These are phyloP conservation scores for Serrognathus titanus DNA, from an alignment of 2,888 invertebrate genomes.

Conservation along the genomic window DNA sequence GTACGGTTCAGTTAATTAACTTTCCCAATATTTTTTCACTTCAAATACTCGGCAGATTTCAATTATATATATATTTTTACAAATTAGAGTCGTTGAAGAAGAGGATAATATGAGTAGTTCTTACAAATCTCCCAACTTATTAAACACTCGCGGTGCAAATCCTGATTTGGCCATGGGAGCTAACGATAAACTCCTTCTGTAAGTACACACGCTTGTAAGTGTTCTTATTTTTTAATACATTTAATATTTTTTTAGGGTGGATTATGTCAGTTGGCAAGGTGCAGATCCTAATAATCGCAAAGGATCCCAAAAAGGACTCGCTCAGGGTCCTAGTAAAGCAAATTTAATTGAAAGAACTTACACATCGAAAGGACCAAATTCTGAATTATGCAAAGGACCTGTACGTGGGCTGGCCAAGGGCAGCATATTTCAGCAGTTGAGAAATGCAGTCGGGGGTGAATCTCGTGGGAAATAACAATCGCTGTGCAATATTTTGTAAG, in stretches of 20 bases:
- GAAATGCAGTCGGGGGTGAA: conserved; percentile 49
- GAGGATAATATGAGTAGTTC: conserved; percentile 46
- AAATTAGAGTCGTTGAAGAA: conserved; percentile 37
- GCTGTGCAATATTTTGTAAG: conserved; percentile 35
- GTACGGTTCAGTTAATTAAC: no score
- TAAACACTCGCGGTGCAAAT: conserved; percentile 67
- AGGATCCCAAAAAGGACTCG: conserved; percentile 49
- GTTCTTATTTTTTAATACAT: conserved; percentile 76
- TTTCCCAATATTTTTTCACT: no score
- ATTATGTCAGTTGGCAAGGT: conserved; percentile 82
- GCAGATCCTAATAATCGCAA: conserved; percentile 63
- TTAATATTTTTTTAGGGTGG: conserved; percentile 56
- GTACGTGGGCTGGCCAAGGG: conserved; percentile 70
- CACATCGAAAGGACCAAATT: conserved; percentile 64
- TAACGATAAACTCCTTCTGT: conserved; percentile 74
- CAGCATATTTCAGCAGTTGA: conserved; percentile 71
- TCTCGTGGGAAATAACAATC: conserved; percentile 51
- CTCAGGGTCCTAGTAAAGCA: conserved; percentile 55
- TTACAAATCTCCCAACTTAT: conserved; percentile 59
- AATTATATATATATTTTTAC: not conserved
- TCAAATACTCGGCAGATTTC: no score
- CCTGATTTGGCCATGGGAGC: conserved; percentile 71
- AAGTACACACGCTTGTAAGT: conserved; percentile 69
- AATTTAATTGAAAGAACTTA: conserved; percentile 42
- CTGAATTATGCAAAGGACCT: conserved; percentile 70